These are phyloP conservation scores for Coptotermes formosanus DNA, from an alignment of 1,140 invertebrate genomes.

Conservation along the genomic window DNA sequence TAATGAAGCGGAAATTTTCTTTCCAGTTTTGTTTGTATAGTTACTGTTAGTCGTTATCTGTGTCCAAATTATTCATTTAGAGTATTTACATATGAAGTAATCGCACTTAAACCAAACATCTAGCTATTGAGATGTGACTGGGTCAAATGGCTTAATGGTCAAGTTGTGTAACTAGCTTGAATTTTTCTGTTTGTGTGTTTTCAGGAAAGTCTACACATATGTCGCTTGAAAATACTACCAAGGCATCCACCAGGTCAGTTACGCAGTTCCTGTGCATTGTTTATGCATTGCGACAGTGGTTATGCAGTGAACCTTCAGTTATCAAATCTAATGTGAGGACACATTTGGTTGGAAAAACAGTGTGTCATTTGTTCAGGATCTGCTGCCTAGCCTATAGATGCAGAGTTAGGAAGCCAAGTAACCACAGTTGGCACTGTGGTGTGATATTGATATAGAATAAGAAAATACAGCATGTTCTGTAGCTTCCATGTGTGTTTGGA, in stretches of 20 bases:
- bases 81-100: neutral
- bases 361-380: too few species aligned
- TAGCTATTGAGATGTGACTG: neutral
- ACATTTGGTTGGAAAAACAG: too few species aligned
- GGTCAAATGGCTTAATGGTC: neutral
- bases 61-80: neutral
- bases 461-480: too few species aligned
- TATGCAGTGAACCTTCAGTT: neutral
- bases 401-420: too few species aligned
- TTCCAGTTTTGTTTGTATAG: neutral
- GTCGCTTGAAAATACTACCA: slow-evolving; percentile 68
- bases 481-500: too few species aligned
- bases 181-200: slow-evolving; percentile 42
- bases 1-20: neutral
- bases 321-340: too few species aligned
- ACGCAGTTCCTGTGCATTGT: neutral
- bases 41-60: neutral
- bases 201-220: slow-evolving; percentile 87
- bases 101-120: neutral
- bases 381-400: too few species aligned
- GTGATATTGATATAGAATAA: too few species aligned
- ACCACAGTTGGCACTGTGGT: too few species aligned
- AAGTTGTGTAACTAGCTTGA: neutral
- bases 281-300: neutral
- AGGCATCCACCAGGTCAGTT: slow-evolving; percentile 17